Evolutionary conservation across 2,888 invertebrate genomes (phyloP), one percentile per base, ranked within the genome.

Genomic region (Tetheella fluctuosa): DNA sequence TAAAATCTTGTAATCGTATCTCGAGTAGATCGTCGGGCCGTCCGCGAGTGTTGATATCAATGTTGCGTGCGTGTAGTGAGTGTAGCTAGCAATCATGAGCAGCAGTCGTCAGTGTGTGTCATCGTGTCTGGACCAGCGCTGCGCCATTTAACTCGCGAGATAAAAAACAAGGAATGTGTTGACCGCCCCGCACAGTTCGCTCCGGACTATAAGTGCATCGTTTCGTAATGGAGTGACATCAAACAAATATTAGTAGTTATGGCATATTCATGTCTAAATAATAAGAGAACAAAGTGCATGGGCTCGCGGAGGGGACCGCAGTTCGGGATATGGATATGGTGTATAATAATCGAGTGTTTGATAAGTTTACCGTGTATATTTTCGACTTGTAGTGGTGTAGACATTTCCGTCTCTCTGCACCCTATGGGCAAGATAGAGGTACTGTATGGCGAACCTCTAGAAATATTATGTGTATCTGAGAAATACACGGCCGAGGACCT

Each of bases 391-490:
- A 82, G 81, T 54, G 84, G 79, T 56, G 78, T 84, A 17, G 75
- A 84, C 62, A 77, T 86, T 39, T 80, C 89, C 17, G 81, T 90
- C n/a, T 73, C 81, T 17, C 88, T 94, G 23, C 79, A 89, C 60
- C 95, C 96, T 20, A 83, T 81, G 61, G 95, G 95, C 59, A 94
- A 94, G 73, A 94, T 95, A 62, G 81, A 89, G 59, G 81, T 96
- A 58, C 89, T 90, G 66, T 93, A 94, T 76, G 96, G 96, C 1
- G 76, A 94, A 23, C 91, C 95, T 2, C 84, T 96, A 73, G 94
- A 94, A 75, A 94, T 96, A 71, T 94, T 89, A 63, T 96, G 96
- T 84, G 89, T 94, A 62, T 89, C 96, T 54, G 88, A 94, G 64
- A 83, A 89, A 54, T 85, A 87, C 63, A 79, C 83, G 0, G 81